Base-by-base conservation (phyloP, 2,797 vertebrate species). In the Vireo griseus region DNA sequence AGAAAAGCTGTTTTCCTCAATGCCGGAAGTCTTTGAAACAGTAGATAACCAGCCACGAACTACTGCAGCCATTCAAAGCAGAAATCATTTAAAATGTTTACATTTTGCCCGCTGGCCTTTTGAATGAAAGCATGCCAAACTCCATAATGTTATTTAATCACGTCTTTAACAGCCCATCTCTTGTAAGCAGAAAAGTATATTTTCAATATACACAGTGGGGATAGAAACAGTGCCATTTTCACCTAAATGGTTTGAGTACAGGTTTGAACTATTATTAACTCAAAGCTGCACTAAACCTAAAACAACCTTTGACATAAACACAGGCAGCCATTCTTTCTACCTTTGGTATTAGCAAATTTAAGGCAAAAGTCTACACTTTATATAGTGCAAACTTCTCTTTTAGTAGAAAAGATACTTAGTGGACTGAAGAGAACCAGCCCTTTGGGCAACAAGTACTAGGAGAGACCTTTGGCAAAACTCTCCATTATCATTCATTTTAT, bases 1-100 rank as follows among this genome's bases (percentile, higher is more conserved):
- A 67, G 80, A 86, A 75, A 26, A 84, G 58, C 48, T 88, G 68
- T 86, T 88, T 97, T 73, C 88, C 84, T 66, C 86, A 40, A 2
- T 52, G 76, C 50, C 21, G 93, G 95, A 97, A 96, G 86, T 91
- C 95, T 94, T 92, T 93, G 88, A 92, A 92, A 94, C 5, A 4
- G 61, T 62, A 94, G 80, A 84, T 88, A 94, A 92, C 57, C 69
- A 93, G 71, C 40, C 75, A 37, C 50, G 61, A 77, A 42, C 82
- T 37, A 6, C 26, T 80, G 78, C 47, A 84, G 76, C 83, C 89
- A 88, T 86, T 95, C 81, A 67, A 54, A 82, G 69, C 33, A 92
- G 82, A 88, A 92, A 81, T 88, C 6, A 55, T 74, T 75, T 28
- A 0, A 71, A 86, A 50, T 90, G 66, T 94, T 94, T 90, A 92